These are phyloP conservation scores for Myotis planiceps DNA, from an alignment of 2,797 vertebrate genomes.

Conservation along the genomic window DNA sequence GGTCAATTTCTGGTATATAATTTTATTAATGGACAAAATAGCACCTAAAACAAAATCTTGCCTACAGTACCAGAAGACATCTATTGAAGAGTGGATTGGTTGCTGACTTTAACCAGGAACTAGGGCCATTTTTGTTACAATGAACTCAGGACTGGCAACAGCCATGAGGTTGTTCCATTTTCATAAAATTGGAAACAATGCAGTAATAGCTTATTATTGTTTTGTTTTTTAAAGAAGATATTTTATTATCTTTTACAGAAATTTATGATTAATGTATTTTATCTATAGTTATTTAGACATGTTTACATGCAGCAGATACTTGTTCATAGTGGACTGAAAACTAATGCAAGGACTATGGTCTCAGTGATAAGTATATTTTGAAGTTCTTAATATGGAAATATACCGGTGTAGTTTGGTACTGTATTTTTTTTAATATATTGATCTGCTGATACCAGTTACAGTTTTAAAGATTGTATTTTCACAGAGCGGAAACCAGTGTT, in stretches of 20 bases:
- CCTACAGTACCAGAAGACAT: conserved; percentile 70
- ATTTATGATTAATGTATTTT: conserved; percentile 90
- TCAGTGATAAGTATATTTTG: conserved; percentile 84
- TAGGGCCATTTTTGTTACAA: conserved; percentile 85
- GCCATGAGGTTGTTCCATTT: conserved; percentile 88
- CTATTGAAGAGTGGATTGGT: conserved; percentile 61
- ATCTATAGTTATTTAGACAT: conserved; percentile 89
- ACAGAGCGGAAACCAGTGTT: not conserved
- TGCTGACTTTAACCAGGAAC: conserved; percentile 84
- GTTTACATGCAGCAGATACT: conserved; percentile 91
- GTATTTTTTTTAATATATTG: conserved; percentile 67
- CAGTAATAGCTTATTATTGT: conserved; percentile 88
- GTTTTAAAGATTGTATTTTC: conserved; percentile 10
- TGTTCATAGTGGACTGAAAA: conserved; percentile 91
- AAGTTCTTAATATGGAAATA: conserved; percentile 85
- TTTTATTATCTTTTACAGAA: conserved; percentile 91
- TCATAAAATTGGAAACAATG: conserved; percentile 90
- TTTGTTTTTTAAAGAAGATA: conserved; percentile 90
- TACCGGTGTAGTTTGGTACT: conserved; percentile 77
- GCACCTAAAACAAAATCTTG: conserved; percentile 75
- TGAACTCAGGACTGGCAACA: conserved; percentile 91
- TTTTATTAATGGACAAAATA: conserved; percentile 94
- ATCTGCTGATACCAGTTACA: conserved; percentile 58
- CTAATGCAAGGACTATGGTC: conserved; percentile 87
- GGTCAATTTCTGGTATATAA: conserved; percentile 99